Conservation (phyloP, 2,797 vertebrate genomes). For the Miichthys miiuy region DNA sequence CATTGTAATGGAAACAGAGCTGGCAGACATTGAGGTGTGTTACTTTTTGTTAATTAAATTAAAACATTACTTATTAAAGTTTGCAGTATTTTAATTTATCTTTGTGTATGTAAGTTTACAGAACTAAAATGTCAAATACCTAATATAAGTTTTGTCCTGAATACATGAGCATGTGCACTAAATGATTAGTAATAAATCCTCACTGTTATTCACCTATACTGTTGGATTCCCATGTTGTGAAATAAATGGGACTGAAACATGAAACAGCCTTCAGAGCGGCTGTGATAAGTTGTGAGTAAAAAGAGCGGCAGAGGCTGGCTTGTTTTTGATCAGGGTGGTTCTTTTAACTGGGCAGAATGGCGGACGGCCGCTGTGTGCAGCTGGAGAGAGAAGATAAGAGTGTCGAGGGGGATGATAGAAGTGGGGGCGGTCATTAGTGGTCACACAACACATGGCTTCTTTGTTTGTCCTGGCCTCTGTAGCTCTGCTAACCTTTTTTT, state of each 20-base stretch:
- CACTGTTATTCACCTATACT: conserved; percentile 9
- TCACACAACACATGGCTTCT: conserved; percentile 55
- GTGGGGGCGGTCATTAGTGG: conserved; percentile 56
- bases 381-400: conserved; percentile 74
- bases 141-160: background rate
- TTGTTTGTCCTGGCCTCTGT: conserved; percentile 56
- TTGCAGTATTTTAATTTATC: background rate
- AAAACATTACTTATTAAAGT: background rate
- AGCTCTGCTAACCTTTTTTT: conserved; percentile 53
- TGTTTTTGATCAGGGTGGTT: conserved; percentile 56
- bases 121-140: background rate
- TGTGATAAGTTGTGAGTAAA: conserved; percentile 33
- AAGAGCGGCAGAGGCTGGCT: background rate
- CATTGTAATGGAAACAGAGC: background rate
- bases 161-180: background rate
- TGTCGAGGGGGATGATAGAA: conserved; percentile 26
- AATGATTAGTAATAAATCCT: conserved; percentile 16
- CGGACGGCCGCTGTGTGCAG: conserved; percentile 47
- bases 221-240: conserved; percentile 41
- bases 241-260: conserved; percentile 34
- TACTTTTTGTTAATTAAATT: conserved; percentile 12
- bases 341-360: conserved; percentile 57
- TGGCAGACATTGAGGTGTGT: background rate
- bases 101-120: background rate
- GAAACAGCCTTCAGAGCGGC: conserved; percentile 27